Conservation (phyloP, 2,797 vertebrate species). For the Pteropus rufus region DNA sequence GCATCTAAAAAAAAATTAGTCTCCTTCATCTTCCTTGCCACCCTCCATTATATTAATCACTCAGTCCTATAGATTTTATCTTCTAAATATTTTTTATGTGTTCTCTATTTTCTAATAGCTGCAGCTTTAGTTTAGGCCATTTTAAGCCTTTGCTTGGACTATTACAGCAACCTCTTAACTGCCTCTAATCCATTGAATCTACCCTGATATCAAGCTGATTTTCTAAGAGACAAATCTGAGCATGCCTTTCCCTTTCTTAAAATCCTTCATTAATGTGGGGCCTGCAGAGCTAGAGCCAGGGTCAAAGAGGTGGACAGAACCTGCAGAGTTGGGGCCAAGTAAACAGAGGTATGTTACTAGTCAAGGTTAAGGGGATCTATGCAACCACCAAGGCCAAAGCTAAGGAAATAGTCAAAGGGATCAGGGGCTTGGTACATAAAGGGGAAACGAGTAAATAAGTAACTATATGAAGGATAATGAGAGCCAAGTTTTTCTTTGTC, state of each 20-base stretch:
- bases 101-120: background rate
- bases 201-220: background rate
- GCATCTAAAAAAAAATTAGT: background rate
- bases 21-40: background rate
- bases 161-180: background rate
- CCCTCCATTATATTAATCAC: background rate
- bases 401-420: background rate
- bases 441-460: background rate
- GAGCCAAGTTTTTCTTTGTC: background rate
- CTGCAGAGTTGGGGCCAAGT: background rate
- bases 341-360: background rate
- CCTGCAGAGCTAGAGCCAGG: background rate
- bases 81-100: background rate
- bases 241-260: background rate
- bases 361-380: background rate
- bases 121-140: background rate
- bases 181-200: background rate
- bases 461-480: background rate
- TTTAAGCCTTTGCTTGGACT: background rate
- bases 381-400: background rate
- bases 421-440: background rate
- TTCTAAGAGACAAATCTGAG: conserved; percentile 4
- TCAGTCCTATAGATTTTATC: background rate
- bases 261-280: background rate
- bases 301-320: background rate